These are phyloP conservation scores for Leptinotarsa rubiginosa DNA, from an alignment of 2,888 invertebrate species.

Conservation along the genomic window DNA sequence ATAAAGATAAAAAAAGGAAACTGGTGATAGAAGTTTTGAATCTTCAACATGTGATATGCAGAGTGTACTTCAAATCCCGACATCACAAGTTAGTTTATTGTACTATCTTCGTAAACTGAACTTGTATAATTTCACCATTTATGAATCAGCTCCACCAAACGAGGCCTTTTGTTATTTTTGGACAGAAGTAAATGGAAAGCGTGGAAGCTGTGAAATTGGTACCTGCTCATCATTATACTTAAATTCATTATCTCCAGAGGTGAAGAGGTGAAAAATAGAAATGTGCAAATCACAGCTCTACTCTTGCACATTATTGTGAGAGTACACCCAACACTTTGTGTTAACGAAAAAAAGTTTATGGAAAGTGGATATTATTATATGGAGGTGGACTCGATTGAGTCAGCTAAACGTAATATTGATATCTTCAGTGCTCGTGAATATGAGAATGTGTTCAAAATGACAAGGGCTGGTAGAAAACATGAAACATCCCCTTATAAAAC, in stretches of 20 bases:
- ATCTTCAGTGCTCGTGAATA: too few species aligned
- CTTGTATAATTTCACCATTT: constrained; percentile 26
- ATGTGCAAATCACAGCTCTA: too few species aligned
- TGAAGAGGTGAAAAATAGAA: too few species aligned
- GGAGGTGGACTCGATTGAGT: too few species aligned
- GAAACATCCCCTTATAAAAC: too few species aligned
- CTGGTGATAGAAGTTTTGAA: constrained; percentile 29
- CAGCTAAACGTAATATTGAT: too few species aligned
- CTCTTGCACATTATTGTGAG: too few species aligned
- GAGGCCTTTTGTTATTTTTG: constrained; percentile 25
- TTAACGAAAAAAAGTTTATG: too few species aligned
- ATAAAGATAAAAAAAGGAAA: constrained; percentile 28
- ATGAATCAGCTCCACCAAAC: constrained; percentile 24
- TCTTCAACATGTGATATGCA: constrained; percentile 36
- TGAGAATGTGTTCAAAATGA: too few species aligned
- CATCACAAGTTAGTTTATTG: constrained; percentile 30
- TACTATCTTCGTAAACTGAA: constrained; percentile 35
- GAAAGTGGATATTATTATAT: too few species aligned
- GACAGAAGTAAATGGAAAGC: constrained; percentile 22
- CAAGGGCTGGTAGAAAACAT: too few species aligned
- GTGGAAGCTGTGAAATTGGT: constrained; percentile 23
- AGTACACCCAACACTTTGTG: too few species aligned
- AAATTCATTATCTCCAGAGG: constrained; percentile 9
- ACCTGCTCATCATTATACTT: constrained; percentile 26
- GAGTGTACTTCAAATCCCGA: constrained; percentile 34